Percentiles rank a stretch among this genome's conserved stretches.
phyloP scores from a whole-genome alignment of 2,113 vertebrate genomes.

The Sinocyclocheilus grahami region DNA sequence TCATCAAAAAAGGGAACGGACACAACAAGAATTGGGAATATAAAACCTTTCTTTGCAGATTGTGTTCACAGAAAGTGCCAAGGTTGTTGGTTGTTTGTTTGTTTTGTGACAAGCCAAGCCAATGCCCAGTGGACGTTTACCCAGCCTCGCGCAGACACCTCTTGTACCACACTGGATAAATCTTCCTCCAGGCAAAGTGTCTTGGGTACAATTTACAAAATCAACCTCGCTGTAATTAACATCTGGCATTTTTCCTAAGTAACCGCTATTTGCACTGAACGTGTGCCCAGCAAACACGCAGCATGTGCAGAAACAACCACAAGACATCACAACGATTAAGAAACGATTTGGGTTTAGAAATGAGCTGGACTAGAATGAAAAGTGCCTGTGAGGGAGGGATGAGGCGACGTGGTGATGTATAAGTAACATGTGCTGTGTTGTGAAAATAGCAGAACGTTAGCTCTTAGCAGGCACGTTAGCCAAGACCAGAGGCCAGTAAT shows the following conservation, averaged over 20 bases:
- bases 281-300: conserved; percentile 59
- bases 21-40: conserved; percentile 18
- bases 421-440: conserved; percentile 34
- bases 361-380: conserved; percentile 42
- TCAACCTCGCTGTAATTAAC: conserved; percentile 74
- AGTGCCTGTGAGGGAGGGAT: conserved; percentile 39
- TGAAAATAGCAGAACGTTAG: conserved; percentile 40
- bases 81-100: conserved; percentile 65
- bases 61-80: conserved; percentile 52
- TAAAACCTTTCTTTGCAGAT: conserved; percentile 22
- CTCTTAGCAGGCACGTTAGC: neutral
- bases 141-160: conserved; percentile 60
- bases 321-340: conserved; percentile 49
- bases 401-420: conserved; percentile 40
- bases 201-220: conserved; percentile 73
- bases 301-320: conserved; percentile 46
- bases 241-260: conserved; percentile 69
- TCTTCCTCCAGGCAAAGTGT: conserved; percentile 69
- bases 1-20: conserved; percentile 32
- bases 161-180: conserved; percentile 65
- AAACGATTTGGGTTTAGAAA: conserved; percentile 47
- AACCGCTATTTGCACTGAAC: conserved; percentile 65
- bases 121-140: conserved; percentile 62
- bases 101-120: conserved; percentile 64
- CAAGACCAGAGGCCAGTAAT: conserved; percentile 41